Base-by-base conservation (phyloP, 2,888 invertebrate genomes). In the Frankliniella intonsa region DNA sequence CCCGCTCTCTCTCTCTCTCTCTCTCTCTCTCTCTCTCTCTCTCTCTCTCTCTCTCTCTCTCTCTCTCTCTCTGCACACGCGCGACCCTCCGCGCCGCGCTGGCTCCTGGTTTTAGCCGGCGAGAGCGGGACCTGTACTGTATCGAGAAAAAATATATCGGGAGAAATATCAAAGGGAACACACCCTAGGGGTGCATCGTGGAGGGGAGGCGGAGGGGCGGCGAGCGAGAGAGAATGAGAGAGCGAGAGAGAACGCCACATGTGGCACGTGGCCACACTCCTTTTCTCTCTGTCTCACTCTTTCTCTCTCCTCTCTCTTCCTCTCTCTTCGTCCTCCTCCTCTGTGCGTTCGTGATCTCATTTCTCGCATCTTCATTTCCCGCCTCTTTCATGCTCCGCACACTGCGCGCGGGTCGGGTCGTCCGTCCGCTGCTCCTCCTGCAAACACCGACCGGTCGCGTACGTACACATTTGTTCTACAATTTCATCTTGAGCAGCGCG, bases 101-200 rank as follows among this genome's bases (percentile, higher is more conserved):
- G 38, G 38, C 38, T 38, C 38, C 38, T 38, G 38, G 38, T 38
- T 38, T 38, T 38, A 19, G 55, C 55, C 55, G 55, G 55, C 55
- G 5, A 55, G 55, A 14, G 55, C 17, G 14, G 19, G 14, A 55
- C 17, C 55, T 5, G 55, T 14, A 55, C 55, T 76, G 69, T 76
- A 76, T 76, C 69, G 69, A 76, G 69, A 76, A 76, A 76, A 76
- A 76, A 76, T 76, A 38, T 38, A 76, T 76, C 69, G 69, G 25
- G 25, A 22, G 69, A 25, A 76, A 76, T 76, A 76, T 76, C 69
- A 76, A 76, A 76, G 69, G 25, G 69, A 76, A 76, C 69, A 76
- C 69, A 76, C 69, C 69, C 69, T 76, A 76, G 69, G 69, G 69
- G 69, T 76, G 69, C 69, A 76, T 76, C 22, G 69, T 76, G 25